Evolutionary conservation across 2,113 vertebrate species (phyloP).

Genomic region (Machaerirhynchus nigripectus): DNA sequence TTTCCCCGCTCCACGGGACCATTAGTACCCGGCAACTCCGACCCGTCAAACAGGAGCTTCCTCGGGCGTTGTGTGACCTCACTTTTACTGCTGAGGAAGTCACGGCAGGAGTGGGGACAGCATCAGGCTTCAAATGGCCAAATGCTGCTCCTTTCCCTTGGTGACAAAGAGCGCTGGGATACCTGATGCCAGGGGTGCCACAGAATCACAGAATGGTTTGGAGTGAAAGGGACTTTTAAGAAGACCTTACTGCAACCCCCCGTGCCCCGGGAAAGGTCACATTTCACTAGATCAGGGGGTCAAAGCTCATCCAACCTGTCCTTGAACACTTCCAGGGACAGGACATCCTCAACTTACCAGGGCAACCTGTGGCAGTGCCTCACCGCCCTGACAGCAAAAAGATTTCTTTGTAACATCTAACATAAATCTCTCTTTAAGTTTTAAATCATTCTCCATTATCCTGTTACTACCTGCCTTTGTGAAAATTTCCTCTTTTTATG

Average conservation of each 20-base stretch:
- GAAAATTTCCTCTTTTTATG: not conserved
- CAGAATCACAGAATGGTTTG: not conserved
- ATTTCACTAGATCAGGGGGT: not conserved
- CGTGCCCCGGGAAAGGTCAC: not conserved
- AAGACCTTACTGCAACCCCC: not conserved
- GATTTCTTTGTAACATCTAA: not conserved
- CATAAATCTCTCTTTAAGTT: not conserved
- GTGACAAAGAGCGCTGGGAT: not conserved
- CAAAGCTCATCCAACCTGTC: not conserved
- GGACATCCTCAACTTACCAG: too few relatives aligned
- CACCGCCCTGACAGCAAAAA: not conserved
- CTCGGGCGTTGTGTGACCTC: not conserved
- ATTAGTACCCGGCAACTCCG: too few relatives aligned
- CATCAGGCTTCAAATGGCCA: not conserved
- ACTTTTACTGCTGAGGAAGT: not conserved
- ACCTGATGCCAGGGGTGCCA: not conserved
- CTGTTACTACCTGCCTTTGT: not conserved
- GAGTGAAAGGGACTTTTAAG: not conserved
- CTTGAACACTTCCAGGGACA: not conserved
- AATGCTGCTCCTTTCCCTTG: not conserved
- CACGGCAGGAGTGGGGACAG: fast-evolving
- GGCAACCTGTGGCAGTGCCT: not conserved
- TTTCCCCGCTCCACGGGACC: not conserved
- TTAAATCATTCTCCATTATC: not conserved
- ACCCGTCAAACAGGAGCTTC: not conserved